Base-by-base conservation (phyloP, 2,888 invertebrate genomes). In the Phaedon cochleariae region DNA sequence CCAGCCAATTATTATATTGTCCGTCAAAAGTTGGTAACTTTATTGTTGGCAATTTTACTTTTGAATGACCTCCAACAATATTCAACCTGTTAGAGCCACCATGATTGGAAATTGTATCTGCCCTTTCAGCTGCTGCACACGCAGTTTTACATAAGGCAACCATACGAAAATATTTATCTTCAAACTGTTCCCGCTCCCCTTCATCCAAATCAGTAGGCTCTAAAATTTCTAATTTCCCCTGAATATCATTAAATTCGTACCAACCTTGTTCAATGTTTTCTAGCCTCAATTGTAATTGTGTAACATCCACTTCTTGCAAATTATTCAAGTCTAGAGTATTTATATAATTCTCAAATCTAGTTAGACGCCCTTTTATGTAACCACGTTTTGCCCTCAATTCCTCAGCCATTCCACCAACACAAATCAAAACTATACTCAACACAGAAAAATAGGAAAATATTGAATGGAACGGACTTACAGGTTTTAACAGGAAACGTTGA, bases 21-120 rank as follows among this genome's bases (percentile, higher is more conserved):
- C 62, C 66, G 17, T 49, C 41, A 41, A 63, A 66, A 10, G 22
- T 52, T 22, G 66, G 66, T 17, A 66, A 51, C 6, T 29, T 18
- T n/a, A 63, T 51, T 6, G 31, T 53, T 5, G 26, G 3, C 4
- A 26, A 7, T 26, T 26, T 26, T 7, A 26, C 26, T n/a, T n/a
- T n/a, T n/a, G n/a, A n/a, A n/a, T n/a, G n/a, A n/a, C n/a, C n/a
- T n/a, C n/a, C n/a, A n/a, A n/a, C n/a, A n/a, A n/a, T n/a, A n/a
- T n/a, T n/a, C n/a, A n/a, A n/a, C n/a, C n/a, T n/a, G n/a, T n/a
- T n/a, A n/a, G n/a, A n/a, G n/a, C n/a, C n/a, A n/a, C n/a, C n/a
- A n/a, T n/a, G n/a, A n/a, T n/a, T n/a, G n/a, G n/a, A n/a, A n/a
- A n/a, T n/a, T n/a, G n/a, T n/a, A n/a, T 55, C 51, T 46, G 45